These are phyloP conservation scores for Sesia bembeciformis DNA, from an alignment of 2,888 invertebrate species.

Conservation along the genomic window DNA sequence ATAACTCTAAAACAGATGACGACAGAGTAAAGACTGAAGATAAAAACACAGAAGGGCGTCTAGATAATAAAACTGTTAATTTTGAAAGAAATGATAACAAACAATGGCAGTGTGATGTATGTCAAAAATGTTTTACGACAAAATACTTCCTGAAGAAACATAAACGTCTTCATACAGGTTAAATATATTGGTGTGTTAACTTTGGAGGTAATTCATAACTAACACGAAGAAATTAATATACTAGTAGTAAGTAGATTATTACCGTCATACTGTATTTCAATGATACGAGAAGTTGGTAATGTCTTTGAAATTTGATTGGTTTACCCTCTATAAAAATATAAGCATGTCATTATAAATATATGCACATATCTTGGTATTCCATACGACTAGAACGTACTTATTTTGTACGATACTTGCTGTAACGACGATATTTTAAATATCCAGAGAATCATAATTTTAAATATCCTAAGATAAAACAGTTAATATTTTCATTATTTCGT, in stretches of 20 bases:
- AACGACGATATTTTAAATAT: no score
- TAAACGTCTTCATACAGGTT: constrained; percentile 88
- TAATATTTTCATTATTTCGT: no score
- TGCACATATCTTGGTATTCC: no score
- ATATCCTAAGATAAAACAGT: no score
- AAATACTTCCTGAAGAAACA: constrained; percentile 93
- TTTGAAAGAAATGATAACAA: constrained; percentile 76
- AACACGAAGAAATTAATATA: constrained; percentile 19
- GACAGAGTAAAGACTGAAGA: constrained; percentile 17
- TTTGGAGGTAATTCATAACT: constrained; percentile 63
- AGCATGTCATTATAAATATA: no score
- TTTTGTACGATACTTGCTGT: no score
- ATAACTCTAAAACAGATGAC: constrained; percentile 17
- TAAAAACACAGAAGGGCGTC: constrained; percentile 15
- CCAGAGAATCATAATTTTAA: no score
- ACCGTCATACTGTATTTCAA: no score
- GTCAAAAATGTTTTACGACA: constrained; percentile 88
- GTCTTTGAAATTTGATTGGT: no score
- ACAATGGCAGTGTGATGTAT: constrained; percentile 90
- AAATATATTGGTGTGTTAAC: constrained; percentile 59
- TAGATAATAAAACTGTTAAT: constrained; percentile 25
- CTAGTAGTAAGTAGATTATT: not conserved
- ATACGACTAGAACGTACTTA: no score
- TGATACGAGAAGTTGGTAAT: no score
- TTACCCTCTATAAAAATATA: no score